phyloP scores from a whole-genome alignment of 2,113 vertebrate species.

The Colaptes auratus region DNA sequence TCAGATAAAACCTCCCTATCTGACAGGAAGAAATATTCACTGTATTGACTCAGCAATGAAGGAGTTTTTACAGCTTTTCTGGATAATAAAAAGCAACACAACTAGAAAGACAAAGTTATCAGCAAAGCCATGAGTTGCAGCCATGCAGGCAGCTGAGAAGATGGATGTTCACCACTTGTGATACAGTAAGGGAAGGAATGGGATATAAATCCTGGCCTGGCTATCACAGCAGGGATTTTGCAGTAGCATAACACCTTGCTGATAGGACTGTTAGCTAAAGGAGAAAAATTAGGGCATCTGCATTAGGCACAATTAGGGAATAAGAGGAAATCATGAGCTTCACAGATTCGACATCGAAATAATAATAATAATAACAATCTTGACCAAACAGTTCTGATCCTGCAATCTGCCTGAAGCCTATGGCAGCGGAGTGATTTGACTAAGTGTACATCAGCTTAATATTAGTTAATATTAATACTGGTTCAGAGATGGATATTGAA shows the following conservation, averaged over 20 bases:
- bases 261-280: background rate
- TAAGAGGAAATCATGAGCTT: background rate
- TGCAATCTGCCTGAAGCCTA: background rate
- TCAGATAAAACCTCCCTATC: conserved; percentile 10
- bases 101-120: background rate
- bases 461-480: background rate
- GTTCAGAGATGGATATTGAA: background rate
- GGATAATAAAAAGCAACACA: conserved; percentile 23
- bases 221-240: background rate
- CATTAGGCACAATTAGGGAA: background rate
- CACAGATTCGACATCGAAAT: background rate
- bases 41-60: background rate
- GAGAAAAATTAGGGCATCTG: background rate
- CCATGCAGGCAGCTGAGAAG: background rate
- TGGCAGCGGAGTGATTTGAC: background rate
- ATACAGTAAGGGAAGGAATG: background rate
- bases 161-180: background rate
- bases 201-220: background rate
- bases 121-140: background rate
- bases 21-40: conserved; percentile 10
- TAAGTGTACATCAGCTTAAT: background rate
- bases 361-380: background rate
- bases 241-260: background rate
- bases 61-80: conserved; percentile 5
- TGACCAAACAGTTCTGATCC: background rate